Conservation (phyloP, 2,888 invertebrate genomes). For the Epirrita christyi region DNA sequence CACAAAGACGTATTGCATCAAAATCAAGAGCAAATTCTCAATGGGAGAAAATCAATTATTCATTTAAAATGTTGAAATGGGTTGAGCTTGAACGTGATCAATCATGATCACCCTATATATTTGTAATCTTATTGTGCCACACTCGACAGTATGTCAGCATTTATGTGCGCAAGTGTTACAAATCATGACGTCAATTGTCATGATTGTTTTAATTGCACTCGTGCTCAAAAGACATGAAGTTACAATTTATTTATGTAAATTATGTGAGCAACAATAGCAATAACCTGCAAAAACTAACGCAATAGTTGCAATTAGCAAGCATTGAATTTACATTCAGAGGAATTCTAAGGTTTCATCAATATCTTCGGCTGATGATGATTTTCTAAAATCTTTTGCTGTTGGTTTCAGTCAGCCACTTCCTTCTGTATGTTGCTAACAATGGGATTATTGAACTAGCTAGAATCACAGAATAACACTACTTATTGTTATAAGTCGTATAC, state of each 20-base stretch:
- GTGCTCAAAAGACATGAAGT: constrained; percentile 7
- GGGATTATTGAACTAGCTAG: too few species aligned
- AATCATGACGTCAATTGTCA: constrained; percentile 38
- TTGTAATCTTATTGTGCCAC: constrained; percentile 4
- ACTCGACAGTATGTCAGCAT: constrained; percentile 28
- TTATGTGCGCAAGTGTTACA: constrained; percentile 39
- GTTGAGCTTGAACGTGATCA: constrained; percentile 11
- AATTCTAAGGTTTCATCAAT: not conserved
- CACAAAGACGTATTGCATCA: too few species aligned
- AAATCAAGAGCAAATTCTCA: not conserved
- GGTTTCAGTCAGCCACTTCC: too few species aligned
- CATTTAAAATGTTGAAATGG: not conserved
- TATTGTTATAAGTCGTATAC: too few species aligned
- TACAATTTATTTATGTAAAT: not conserved
- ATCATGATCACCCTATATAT: not conserved
- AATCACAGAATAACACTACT: too few species aligned
- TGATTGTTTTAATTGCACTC: constrained; percentile 31
- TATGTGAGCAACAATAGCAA: not conserved
- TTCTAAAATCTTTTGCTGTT: too few species aligned
- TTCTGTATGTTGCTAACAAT: too few species aligned
- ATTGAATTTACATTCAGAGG: not conserved
- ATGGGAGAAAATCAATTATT: too few species aligned
- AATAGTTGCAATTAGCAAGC: not conserved
- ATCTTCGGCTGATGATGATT: too few species aligned
- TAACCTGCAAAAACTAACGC: too few species aligned